Evolutionary conservation across 2,113 vertebrate species (phyloP), one percentile per base, ranked within the genome.

Genomic region (Microtus richardsoni): DNA sequence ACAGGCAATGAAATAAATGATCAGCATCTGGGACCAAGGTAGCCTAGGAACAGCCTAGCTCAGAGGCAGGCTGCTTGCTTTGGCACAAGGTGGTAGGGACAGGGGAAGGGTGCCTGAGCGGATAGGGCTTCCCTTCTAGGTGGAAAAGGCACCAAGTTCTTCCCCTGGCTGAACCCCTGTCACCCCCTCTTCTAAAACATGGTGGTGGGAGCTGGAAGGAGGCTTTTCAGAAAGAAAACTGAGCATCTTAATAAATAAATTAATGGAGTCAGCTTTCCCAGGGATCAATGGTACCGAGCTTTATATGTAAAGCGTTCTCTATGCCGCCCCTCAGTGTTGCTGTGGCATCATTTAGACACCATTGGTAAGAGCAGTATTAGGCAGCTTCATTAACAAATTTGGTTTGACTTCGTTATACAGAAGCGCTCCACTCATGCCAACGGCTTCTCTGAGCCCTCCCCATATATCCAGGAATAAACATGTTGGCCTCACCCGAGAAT

Each of bases 211-310:
- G 58, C 58, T 21, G 33, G 36, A 3, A 36, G 10, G 16, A 19
- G 7, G 36, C 60, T 49, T 33, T 16, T 54, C 49, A 52, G 44
- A 39, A 21, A 83, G 66, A 88, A 78, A 11, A 64, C 3, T 52
- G 39, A 44, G 21, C 74, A 24, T 70, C 60, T 88, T 78, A 93
- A 90, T 82, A 92, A 91, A 92, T 62, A 89, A 90, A 64, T 44
- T 44, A 62, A 64, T 5, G 49, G 94, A 74, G 49, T 41, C 14
- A 79, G 26, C 4, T 60, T 80, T 95, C 66, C n/a, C 28, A 33
- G 82, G 7, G n/a, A 66, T n/a, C 49, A 62, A 52, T 21, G 11
- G 21, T 77, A 78, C 86, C 0, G 10, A 78, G 79, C 64, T 73
- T 89, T 78, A 1, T 33, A 39, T 14, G 36, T 71, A n/a, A 5